Conservation (phyloP, 2,888 invertebrate genomes). For the Himalopsyche anomala region DNA sequence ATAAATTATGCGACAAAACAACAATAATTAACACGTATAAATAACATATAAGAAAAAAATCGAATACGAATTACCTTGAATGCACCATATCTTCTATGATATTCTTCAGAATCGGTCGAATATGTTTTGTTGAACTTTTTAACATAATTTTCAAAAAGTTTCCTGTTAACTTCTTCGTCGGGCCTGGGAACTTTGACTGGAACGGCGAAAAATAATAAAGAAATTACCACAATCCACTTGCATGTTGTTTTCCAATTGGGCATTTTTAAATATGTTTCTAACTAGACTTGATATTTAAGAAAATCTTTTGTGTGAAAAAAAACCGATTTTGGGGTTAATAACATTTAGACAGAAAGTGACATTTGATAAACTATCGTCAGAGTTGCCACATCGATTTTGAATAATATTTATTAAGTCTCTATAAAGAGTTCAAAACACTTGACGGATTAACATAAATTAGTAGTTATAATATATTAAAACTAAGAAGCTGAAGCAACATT, state of each 20-base stretch:
- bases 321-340: conserved; percentile 31
- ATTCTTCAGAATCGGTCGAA: conserved; percentile 73
- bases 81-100: conserved; percentile 73
- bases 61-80: conserved; percentile 74
- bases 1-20: no score
- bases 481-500: no score
- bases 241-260: conserved; percentile 65
- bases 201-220: conserved; percentile 67
- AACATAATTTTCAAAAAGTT: conserved; percentile 75
- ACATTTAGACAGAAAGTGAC: not conserved
- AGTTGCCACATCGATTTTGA: not conserved
- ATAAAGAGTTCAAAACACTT: no score
- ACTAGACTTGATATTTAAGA: not conserved
- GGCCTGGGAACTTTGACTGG: conserved; percentile 67
- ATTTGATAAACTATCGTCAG: not conserved
- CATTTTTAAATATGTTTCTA: conserved; percentile 52
- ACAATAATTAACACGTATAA: no score
- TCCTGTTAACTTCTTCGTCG: conserved; percentile 65
- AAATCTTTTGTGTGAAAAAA: not conserved
- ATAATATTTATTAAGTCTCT: no score
- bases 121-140: conserved; percentile 78
- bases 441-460: no score
- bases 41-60: no score
- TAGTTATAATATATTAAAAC: no score
- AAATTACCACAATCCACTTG: conserved; percentile 64